These are phyloP conservation scores for Crypturellus tataupa DNA, from an alignment of 2,797 vertebrate species.

Conservation along the genomic window DNA sequence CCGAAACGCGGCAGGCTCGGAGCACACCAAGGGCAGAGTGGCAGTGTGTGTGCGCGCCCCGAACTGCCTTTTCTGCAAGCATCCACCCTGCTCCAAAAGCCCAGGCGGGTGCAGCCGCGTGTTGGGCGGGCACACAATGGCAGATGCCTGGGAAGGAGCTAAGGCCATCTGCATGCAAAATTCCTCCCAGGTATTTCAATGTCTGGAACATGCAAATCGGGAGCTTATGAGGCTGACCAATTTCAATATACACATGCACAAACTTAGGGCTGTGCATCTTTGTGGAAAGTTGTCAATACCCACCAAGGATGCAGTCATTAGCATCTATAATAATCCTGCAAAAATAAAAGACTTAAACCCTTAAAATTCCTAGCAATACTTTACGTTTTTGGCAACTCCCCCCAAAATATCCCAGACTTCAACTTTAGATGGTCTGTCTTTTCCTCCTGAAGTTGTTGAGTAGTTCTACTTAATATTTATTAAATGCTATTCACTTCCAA, in stretches of 20 bases:
- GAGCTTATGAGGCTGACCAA: neutral
- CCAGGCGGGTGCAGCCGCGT: neutral
- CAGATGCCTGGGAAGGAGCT: neutral
- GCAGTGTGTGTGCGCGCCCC: neutral
- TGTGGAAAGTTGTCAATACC: neutral
- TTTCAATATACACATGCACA: neutral
- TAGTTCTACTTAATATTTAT: neutral
- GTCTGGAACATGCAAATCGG: neutral
- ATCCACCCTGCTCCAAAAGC: neutral
- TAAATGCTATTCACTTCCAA: neutral
- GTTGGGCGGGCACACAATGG: neutral
- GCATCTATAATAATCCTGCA: neutral
- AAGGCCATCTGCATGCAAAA: neutral
- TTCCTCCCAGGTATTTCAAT: neutral
- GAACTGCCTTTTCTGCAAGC: neutral
- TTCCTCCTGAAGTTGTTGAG: neutral
- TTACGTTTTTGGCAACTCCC: neutral
- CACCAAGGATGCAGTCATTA: neutral
- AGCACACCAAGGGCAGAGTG: neutral
- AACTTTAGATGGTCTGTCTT: neutral
- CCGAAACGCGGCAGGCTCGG: neutral
- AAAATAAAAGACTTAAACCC: neutral
- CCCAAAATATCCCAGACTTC: neutral
- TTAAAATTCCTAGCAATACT: neutral
- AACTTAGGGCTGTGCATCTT: neutral